Percentiles rank a stretch among this genome's conserved stretches.
Conservation (phyloP, 2,113 vertebrate genomes). For the Phaethornis superciliosus region DNA sequence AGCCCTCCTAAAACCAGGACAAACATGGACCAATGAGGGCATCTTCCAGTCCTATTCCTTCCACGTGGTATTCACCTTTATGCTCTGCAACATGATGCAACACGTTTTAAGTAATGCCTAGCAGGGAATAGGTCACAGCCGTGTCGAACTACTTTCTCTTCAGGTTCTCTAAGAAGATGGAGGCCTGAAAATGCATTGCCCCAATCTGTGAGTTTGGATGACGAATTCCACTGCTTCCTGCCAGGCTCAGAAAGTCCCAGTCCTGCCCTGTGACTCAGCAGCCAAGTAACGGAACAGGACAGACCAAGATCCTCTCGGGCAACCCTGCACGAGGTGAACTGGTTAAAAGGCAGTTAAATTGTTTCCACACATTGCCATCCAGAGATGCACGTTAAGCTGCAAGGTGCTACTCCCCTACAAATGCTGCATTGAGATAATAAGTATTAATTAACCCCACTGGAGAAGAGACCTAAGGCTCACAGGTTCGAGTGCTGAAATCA, state of each 20-base stretch:
- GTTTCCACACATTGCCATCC: neutral
- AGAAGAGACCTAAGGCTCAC: neutral
- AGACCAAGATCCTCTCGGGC: neutral
- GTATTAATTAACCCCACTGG: accelerated
- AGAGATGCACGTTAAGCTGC: neutral
- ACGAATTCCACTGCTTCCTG: slow-evolving; percentile 15
- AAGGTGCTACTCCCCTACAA: neutral
- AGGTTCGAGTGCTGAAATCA: neutral
- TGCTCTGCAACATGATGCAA: neutral
- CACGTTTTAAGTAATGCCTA: neutral
- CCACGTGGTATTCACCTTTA: neutral
- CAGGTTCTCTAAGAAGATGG: neutral
- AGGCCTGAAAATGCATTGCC: neutral
- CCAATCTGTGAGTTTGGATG: slow-evolving; percentile 23
- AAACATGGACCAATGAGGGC: neutral
- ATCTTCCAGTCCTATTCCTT: accelerated
- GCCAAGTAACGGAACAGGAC: neutral
- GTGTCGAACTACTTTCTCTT: neutral
- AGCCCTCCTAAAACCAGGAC: neutral
- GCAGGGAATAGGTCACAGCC: neutral
- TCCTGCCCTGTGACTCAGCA: slow-evolving; percentile 71
- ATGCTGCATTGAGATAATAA: accelerated
- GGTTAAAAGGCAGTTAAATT: neutral
- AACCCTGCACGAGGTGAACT: neutral
- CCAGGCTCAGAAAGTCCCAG: neutral